Evolutionary conservation across 2,113 vertebrate species (phyloP).

Genomic region (Heterochromis multidens): DNA sequence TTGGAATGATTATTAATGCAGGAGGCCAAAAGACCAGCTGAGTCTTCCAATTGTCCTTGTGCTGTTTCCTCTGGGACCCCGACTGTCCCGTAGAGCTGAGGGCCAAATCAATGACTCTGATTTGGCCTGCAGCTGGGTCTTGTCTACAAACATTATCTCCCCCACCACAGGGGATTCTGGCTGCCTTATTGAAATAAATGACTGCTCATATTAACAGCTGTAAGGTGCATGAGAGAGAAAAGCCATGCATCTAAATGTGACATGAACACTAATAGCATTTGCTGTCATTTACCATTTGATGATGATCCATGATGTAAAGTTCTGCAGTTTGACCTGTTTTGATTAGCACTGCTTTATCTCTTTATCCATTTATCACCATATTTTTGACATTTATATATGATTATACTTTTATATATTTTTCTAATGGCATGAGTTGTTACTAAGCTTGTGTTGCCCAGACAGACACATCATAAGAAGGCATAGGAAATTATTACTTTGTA

Average conservation of each 20-base stretch:
- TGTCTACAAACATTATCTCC: slow-evolving; percentile 37
- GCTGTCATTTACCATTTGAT: slow-evolving; percentile 6
- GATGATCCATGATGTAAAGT: slow-evolving; percentile 3
- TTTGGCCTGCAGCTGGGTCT: slow-evolving; percentile 61
- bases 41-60: slow-evolving; percentile 35
- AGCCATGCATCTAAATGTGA: slow-evolving; percentile 17
- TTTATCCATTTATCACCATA: neutral
- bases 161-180: slow-evolving; percentile 9
- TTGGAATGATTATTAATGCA: slow-evolving; percentile 61
- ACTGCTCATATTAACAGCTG: slow-evolving; percentile 31
- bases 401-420: neutral
- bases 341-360: neutral
- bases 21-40: slow-evolving; percentile 55
- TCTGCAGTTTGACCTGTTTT: neutral
- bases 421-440: neutral
- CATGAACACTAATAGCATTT: neutral
- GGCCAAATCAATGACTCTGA: slow-evolving; percentile 66
- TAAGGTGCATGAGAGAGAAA: slow-evolving; percentile 10
- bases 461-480: neutral
- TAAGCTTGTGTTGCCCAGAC: neutral
- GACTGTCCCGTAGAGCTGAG: slow-evolving; percentile 46
- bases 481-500: neutral
- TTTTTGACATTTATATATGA: neutral
- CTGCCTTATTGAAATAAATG: slow-evolving; percentile 57
- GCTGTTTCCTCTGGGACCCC: slow-evolving; percentile 42